Evolutionary conservation across 2,797 vertebrate genomes (phyloP), one percentile per base, ranked within the genome.

Genomic region (Etheostoma nigrum): DNA sequence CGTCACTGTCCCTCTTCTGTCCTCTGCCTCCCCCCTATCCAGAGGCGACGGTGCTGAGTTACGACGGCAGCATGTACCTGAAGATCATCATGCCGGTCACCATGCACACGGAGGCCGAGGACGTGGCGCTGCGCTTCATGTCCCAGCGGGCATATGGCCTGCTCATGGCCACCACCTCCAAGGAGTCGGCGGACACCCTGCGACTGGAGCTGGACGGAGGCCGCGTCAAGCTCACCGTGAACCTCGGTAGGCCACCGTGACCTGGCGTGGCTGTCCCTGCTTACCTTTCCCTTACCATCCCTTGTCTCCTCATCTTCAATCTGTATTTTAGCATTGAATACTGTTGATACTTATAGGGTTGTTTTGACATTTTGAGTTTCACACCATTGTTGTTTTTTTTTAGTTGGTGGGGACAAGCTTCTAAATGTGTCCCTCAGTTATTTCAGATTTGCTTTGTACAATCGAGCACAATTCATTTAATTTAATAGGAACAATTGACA

Each of bases 31-130:
- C 0, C 47, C 27, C 36, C 21, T 2, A 7, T 67, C 9, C 94
- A 98, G 97, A 99, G 94, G 97, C 97, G 6, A 96, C 97, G 0
- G 96, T 99, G 91, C 93, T 99, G 84, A 99, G 97, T 88, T 99
- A 98, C 0, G 98, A 99, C 0, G 98, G 98, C 85, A 98, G 97
- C 93, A 98, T 97, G 96, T 99, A 97, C 91, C 95, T 99, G 93
- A 99, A 99, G 94, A 95, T 99, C 92, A 95, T 96, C 92, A 94
- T 98, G 89, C 97, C 97, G 0, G 88, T 91, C 3, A 94, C 96
- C 40, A 95, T 97, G 95, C 97, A 98, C 93, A 98, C 96, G 0
- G 97, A 99, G 91, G 98, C 97, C 0, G 97, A 99, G 89, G 98
- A 99, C 1, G 95, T 98, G 67, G 94, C 96, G 0, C 78, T 99